Conservation (phyloP, 2,113 vertebrate species). For the Falcunculus frontatus region DNA sequence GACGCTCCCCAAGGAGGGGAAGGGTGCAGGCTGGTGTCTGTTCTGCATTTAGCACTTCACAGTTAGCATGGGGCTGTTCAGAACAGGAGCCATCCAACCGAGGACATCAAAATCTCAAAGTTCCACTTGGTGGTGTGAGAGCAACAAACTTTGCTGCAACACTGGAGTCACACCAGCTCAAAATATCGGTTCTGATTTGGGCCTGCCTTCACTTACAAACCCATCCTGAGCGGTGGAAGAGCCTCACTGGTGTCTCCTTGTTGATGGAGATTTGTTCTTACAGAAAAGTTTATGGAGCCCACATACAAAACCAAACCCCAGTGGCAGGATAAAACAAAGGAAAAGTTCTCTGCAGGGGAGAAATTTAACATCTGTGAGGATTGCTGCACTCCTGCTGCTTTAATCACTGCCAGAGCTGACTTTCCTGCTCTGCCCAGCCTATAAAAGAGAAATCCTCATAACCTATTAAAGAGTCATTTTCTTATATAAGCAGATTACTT, state of each 20-base stretch:
- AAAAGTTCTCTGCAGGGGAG: neutral
- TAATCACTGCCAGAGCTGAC: neutral
- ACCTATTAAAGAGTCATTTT: neutral
- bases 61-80: neutral
- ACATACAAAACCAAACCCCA: neutral
- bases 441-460: conserved; percentile 1
- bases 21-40: neutral
- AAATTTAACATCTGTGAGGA: conserved; percentile 16
- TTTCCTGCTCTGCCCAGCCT: neutral
- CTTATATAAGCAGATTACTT: neutral
- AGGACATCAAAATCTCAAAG: neutral
- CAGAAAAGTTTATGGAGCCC: neutral
- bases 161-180: neutral
- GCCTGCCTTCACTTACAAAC: neutral
- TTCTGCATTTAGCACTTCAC: neutral
- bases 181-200: neutral
- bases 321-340: neutral
- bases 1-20: neutral
- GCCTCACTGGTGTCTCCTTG: neutral
- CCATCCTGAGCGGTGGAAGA: neutral
- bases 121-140: fast-evolving
- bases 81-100: neutral
- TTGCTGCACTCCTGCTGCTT: neutral
- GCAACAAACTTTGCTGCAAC: neutral
- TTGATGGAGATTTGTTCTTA: neutral